These are phyloP conservation scores for Mimachlamys varia DNA, from an alignment of 2,888 invertebrate species.

Conservation along the genomic window DNA sequence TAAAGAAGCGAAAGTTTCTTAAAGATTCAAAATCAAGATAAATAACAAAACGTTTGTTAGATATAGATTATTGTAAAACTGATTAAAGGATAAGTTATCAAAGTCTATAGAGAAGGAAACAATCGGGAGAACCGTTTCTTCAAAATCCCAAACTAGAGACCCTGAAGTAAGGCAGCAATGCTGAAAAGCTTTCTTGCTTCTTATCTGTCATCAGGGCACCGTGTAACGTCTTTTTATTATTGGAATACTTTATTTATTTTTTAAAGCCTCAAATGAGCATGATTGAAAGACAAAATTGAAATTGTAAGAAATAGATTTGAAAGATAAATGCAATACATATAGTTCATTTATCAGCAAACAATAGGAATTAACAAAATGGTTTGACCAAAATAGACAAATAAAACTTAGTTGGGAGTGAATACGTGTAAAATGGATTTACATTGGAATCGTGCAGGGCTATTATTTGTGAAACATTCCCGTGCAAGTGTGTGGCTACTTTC, in stretches of 20 bases:
- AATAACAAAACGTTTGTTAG: too few species aligned
- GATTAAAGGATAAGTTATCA: too few species aligned
- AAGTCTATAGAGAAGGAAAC: too few species aligned
- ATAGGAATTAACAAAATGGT: not conserved
- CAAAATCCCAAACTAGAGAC: too few species aligned
- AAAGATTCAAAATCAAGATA: too few species aligned
- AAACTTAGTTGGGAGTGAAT: not conserved
- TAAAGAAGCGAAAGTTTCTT: too few species aligned
- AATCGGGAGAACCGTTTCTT: too few species aligned
- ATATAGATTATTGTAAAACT: too few species aligned
- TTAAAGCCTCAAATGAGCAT: not conserved
- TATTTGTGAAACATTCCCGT: slow-evolving; percentile 17
- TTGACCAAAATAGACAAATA: not conserved
- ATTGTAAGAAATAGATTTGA: not conserved
- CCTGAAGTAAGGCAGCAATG: too few species aligned
- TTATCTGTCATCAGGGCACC: not conserved
- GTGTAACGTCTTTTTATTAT: not conserved
- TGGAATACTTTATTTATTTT: not conserved
- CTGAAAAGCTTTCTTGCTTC: not conserved
- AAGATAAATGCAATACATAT: not conserved
- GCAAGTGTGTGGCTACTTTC: not conserved
- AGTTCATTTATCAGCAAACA: not conserved
- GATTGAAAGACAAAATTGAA: not conserved
- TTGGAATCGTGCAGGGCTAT: not conserved
- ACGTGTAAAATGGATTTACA: not conserved